A percentile compares a stretch with the other conserved stretches of the same genome.
Evolutionary conservation across 2,113 vertebrate species (phyloP).

Genomic region (Salvelinus sp.): DNA sequence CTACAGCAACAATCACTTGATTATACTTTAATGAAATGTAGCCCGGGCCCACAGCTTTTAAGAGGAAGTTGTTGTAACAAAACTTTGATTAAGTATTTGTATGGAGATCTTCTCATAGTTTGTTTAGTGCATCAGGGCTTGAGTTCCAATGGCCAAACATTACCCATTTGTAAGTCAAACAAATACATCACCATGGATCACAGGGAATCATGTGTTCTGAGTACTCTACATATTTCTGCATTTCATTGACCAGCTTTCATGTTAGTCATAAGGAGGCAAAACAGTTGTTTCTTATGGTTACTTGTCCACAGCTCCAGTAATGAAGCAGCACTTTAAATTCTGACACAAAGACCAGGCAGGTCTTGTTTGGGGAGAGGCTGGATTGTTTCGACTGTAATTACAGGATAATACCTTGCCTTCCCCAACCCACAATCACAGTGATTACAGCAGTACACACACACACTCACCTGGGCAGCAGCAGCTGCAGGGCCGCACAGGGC

Average conservation of each 20-base stretch:
- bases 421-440: constrained; percentile 59
- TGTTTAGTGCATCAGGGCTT: too few species aligned
- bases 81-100: too few species aligned
- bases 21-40: too few species aligned
- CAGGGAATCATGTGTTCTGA: neutral
- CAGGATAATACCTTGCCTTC: constrained; percentile 55
- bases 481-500: constrained; percentile 52
- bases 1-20: neutral
- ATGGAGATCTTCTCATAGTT: too few species aligned
- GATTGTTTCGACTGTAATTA: constrained; percentile 36
- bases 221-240: constrained; percentile 27
- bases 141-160: too few species aligned
- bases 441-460: constrained; percentile 52
- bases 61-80: too few species aligned
- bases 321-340: constrained; percentile 47
- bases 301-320: constrained; percentile 50
- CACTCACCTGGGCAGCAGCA: constrained; percentile 73
- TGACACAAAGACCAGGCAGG: constrained; percentile 55
- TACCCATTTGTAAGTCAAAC: too few species aligned
- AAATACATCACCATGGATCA: too few species aligned
- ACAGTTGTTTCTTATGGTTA: constrained; percentile 69
- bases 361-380: constrained; percentile 23
- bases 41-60: too few species aligned
- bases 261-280: constrained; percentile 43
- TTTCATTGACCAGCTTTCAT: neutral